Evolutionary conservation across 2,113 vertebrate genomes (phyloP).

Genomic region (Brienomyrus longianalis): DNA sequence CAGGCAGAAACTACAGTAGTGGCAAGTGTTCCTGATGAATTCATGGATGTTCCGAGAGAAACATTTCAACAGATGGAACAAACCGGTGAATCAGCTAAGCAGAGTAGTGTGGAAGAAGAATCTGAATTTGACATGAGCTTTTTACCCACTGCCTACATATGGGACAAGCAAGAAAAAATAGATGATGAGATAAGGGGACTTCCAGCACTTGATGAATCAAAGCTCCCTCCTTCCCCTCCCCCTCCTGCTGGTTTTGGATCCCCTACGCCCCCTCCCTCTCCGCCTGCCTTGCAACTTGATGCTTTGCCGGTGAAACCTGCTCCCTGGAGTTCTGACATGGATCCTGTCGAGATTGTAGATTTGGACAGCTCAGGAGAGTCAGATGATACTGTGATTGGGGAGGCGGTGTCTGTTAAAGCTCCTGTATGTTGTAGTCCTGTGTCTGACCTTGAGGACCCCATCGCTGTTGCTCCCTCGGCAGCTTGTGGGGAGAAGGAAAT

Average conservation of each 20-base stretch:
- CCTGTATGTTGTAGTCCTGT: background rate
- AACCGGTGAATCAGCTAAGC: slow-evolving; percentile 33
- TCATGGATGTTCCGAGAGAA: slow-evolving; percentile 50
- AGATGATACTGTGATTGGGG: slow-evolving; percentile 80
- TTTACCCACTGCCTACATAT: slow-evolving; percentile 65
- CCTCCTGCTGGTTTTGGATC: slow-evolving; percentile 45
- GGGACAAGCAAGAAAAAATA: slow-evolving; percentile 55
- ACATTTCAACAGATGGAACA: slow-evolving; percentile 31
- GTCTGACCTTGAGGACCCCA: slow-evolving; percentile 5
- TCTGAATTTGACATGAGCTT: slow-evolving; percentile 60
- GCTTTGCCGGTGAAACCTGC: slow-evolving; percentile 31
- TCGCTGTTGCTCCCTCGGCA: slow-evolving; percentile 25
- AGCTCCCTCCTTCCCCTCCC: slow-evolving; percentile 30
- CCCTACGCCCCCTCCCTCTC: slow-evolving; percentile 24
- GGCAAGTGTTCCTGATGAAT: slow-evolving; percentile 57
- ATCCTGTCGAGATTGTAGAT: slow-evolving; percentile 53
- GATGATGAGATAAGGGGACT: slow-evolving; percentile 17
- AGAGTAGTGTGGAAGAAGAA: slow-evolving; percentile 47
- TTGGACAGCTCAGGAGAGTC: slow-evolving; percentile 80
- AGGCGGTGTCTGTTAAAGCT: slow-evolving; percentile 35
- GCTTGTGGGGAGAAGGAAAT: slow-evolving; percentile 30
- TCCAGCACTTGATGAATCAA: slow-evolving; percentile 12
- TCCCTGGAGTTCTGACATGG: slow-evolving; percentile 37
- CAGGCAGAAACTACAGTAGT: slow-evolving; percentile 31
- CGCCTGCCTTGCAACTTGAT: slow-evolving; percentile 26